Base-by-base conservation (phyloP, 2,888 invertebrate species). In the Cantharis lateralis region DNA sequence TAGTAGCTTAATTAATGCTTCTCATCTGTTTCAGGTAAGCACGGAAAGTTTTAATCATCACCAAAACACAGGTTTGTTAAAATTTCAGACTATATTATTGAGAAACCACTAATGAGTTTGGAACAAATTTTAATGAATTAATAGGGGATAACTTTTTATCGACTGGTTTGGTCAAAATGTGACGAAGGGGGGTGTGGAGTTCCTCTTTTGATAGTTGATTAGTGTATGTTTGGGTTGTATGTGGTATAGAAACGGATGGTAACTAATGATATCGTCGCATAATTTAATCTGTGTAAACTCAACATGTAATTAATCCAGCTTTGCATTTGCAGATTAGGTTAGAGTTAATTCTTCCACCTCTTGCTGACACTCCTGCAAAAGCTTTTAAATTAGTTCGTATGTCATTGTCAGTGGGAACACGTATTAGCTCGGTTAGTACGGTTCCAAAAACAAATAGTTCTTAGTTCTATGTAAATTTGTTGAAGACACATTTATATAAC, bases 331-430 rank as follows among this genome's bases (percentile, higher is more conserved):
- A 69, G 69, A 73, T 77, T 73, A 32, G 26, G 68, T 72, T 75
- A 77, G 61, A 70, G 62, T 74, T 68, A 71, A 74, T 74, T 74
- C 74, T 70, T 72, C 69, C 63, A 74, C 64, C 71, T 74, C 70
- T 32, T 62, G 64, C 69, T 74, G 69, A 74, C 74, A 70, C 71
- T 72, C 61, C 48, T 75, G 68, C 74, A 68, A 66, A 68, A 69
- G 77, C 71, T 79, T 81, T 81, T 80, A 81, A 80, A 81, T 81
- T 81, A 81, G 81, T 79, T 77, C 72, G 76, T 81, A 81, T 81
- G 80, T 81, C 80, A 80, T 81, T 81, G 81, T 81, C 81, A 81
- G 81, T 78, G 79, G 75, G 72, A 76, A 80, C 81, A 80, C 81
- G 80, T 80, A 78, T 75, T 71, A 77, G 77, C 75, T 79, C 64